phyloP scores from a whole-genome alignment of 2,113 vertebrate genomes.

The Nasalis larvatus region DNA sequence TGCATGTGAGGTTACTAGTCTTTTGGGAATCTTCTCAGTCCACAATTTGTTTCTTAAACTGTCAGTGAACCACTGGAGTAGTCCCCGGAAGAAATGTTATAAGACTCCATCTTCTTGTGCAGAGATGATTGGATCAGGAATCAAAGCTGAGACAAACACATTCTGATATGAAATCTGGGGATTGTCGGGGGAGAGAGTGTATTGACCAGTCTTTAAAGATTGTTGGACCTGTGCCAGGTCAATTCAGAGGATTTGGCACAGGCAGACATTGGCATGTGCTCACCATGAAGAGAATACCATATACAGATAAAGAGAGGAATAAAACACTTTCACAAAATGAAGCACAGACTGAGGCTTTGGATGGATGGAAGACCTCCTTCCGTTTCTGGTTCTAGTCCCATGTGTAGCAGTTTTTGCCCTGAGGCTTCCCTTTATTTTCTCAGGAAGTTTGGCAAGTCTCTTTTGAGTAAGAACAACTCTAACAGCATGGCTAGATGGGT shows the following conservation, averaged over 20 bases:
- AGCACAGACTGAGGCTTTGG: background rate
- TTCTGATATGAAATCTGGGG: background rate
- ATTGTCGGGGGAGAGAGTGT: background rate
- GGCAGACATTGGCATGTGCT: background rate
- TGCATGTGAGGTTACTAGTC: background rate
- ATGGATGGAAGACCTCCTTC: background rate
- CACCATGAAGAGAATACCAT: background rate
- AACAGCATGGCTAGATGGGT: background rate
- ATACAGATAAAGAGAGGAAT: background rate
- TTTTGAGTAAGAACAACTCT: background rate
- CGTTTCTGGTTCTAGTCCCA: background rate
- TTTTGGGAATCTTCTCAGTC: background rate
- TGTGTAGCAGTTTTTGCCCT: background rate
- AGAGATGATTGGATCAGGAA: background rate
- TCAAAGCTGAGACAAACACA: background rate
- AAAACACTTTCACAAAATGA: background rate
- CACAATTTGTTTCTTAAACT: background rate
- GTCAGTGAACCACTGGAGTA: background rate
- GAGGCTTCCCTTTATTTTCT: constrained; percentile 1
- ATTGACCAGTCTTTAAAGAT: background rate
- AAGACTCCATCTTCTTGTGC: background rate
- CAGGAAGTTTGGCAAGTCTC: background rate
- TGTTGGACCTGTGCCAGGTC: background rate
- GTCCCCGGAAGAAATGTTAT: background rate
- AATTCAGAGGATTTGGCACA: background rate